Conservation (phyloP, 2,797 vertebrate genomes). For the Sarcoramphus papa region DNA sequence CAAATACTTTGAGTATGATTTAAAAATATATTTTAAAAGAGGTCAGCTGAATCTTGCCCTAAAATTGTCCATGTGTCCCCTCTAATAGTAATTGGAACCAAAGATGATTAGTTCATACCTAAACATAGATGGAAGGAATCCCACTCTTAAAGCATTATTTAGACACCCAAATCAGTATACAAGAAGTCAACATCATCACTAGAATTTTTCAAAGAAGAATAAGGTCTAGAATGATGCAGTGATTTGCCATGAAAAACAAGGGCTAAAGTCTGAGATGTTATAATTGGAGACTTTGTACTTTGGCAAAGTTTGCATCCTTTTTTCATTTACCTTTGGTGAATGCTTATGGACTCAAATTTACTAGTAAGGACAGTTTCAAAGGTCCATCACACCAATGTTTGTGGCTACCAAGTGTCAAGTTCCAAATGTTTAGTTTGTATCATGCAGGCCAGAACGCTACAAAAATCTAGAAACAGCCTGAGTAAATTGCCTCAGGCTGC, state of each 20-base stretch:
- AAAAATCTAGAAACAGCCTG: neutral
- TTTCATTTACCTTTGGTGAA: neutral
- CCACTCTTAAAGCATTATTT: neutral
- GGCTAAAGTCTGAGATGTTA: neutral
- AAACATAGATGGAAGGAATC: neutral
- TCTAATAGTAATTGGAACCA: neutral
- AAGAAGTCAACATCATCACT: neutral
- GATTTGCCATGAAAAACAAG: neutral
- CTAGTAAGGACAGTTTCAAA: neutral
- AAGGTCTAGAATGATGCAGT: neutral
- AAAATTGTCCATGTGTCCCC: neutral
- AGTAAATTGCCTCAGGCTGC: neutral
- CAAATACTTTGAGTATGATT: neutral
- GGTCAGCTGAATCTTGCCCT: neutral
- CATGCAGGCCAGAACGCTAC: neutral
- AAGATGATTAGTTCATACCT: neutral
- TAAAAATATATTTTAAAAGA: neutral
- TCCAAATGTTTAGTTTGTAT: neutral
- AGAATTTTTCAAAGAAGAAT: neutral
- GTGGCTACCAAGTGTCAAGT: neutral
- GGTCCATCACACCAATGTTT: neutral
- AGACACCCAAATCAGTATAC: neutral
- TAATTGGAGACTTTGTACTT: neutral
- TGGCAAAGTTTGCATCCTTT: neutral
- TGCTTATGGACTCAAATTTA: neutral